phyloP scores from a whole-genome alignment of 2,888 invertebrate species.

The Heliconius ismenius region DNA sequence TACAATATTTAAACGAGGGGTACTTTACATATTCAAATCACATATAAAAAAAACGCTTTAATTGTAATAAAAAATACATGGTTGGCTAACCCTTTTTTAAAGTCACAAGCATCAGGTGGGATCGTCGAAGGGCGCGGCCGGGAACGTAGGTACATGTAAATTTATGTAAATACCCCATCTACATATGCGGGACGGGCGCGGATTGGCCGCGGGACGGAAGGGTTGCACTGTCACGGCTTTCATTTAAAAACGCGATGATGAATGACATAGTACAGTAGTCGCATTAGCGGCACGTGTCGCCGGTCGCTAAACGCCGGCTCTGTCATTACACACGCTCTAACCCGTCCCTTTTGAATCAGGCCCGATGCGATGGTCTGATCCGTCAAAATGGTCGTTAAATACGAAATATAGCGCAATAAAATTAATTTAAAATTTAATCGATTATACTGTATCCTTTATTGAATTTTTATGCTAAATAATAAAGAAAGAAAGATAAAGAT shows the following conservation, averaged over 20 bases:
- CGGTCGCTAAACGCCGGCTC: slow-evolving; percentile 20
- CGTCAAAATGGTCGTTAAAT: slow-evolving; percentile 26
- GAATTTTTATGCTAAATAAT: slow-evolving; percentile 2
- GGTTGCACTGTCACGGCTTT: slow-evolving; percentile 59
- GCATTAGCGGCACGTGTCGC: slow-evolving; percentile 46
- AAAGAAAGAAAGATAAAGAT: no score
- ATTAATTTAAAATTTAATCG: slow-evolving; percentile 38
- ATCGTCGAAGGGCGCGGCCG: slow-evolving; percentile 33
- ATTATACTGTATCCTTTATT: slow-evolving; percentile 20
- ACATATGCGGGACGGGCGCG: slow-evolving; percentile 55
- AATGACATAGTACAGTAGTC: slow-evolving; percentile 48
- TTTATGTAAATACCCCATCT: slow-evolving; percentile 62
- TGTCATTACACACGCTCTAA: slow-evolving; percentile 27
- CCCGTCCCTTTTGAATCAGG: slow-evolving; percentile 21
- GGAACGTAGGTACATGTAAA: slow-evolving; percentile 56
- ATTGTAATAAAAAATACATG: slow-evolving; percentile 31
- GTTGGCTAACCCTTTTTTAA: slow-evolving; percentile 44
- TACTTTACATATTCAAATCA: slow-evolving; percentile 37
- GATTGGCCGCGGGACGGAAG: slow-evolving; percentile 51
- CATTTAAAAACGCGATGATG: slow-evolving; percentile 68
- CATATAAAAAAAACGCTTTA: slow-evolving; percentile 24
- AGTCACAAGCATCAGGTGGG: slow-evolving; percentile 40
- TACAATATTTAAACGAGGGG: slow-evolving; percentile 10
- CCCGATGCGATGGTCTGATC: neutral
- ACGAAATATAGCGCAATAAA: slow-evolving; percentile 33